phyloP scores from a whole-genome alignment of 2,888 invertebrate species.

The Amorpha juglandis region DNA sequence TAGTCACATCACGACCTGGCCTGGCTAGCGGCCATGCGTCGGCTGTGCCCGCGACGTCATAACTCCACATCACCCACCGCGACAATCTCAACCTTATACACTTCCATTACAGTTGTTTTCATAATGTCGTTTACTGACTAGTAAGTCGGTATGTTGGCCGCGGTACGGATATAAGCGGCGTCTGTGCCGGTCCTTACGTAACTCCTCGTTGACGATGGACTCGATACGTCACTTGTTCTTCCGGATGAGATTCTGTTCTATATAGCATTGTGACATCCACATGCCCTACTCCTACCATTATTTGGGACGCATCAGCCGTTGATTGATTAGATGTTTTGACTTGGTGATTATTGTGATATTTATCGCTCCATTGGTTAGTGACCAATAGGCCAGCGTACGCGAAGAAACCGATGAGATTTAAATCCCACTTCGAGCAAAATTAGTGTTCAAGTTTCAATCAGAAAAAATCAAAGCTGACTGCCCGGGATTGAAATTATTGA shows the following conservation, averaged over 20 bases:
- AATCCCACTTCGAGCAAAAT: too few relatives aligned
- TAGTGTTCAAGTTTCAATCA: too few relatives aligned
- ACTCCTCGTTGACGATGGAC: constrained; percentile 77
- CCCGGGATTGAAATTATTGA: too few relatives aligned
- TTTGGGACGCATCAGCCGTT: neutral
- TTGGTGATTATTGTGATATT: too few relatives aligned
- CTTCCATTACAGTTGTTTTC: constrained; percentile 59
- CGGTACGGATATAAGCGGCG: constrained; percentile 74
- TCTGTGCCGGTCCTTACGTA: constrained; percentile 78
- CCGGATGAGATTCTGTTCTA: constrained; percentile 63
- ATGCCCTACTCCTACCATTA: constrained; percentile 1
- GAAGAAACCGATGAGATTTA: too few relatives aligned
- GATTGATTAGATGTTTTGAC: neutral
- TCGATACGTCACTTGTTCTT: constrained; percentile 78
- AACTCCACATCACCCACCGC: constrained; percentile 53
- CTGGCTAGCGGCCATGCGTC: constrained; percentile 77
- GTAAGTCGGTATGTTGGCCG: constrained; percentile 50
- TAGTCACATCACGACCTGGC: constrained; percentile 80
- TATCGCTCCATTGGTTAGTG: too few relatives aligned
- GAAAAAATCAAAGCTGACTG: too few relatives aligned
- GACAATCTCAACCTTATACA: constrained; percentile 64
- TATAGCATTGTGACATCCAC: constrained; percentile 10
- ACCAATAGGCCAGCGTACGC: too few relatives aligned
- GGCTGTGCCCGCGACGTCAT: constrained; percentile 55
- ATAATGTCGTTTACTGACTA: constrained; percentile 45